Percentiles rank a stretch among this genome's conserved stretches.
Evolutionary conservation across 2,888 invertebrate genomes (phyloP).

Genomic region (Eristalis intricaria): DNA sequence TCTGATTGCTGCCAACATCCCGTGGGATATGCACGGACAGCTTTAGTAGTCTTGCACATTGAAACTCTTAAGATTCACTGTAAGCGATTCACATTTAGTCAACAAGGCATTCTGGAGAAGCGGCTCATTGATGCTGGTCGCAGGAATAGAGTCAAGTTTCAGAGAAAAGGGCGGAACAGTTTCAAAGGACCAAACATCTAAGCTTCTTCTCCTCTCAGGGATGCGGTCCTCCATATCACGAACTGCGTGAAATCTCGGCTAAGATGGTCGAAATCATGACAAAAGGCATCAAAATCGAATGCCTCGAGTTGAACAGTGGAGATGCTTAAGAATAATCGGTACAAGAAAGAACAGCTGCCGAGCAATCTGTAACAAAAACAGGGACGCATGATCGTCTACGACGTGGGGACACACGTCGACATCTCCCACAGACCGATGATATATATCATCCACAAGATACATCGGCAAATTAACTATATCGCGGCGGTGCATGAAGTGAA

Average conservation of each 20-base stretch:
- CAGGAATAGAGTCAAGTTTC: slow-evolving; percentile 89
- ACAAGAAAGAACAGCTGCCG: slow-evolving; percentile 92
- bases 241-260: slow-evolving; percentile 89
- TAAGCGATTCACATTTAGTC: slow-evolving; percentile 79
- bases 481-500: slow-evolving; percentile 89
- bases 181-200: slow-evolving; percentile 94
- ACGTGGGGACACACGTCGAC: slow-evolving; percentile 92
- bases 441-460: slow-evolving; percentile 86
- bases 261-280: slow-evolving; percentile 88
- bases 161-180: slow-evolving; percentile 90
- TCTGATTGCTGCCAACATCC: slow-evolving; percentile 87
- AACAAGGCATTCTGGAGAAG: slow-evolving; percentile 93
- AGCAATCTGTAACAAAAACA: slow-evolving; percentile 86
- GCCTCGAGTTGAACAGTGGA: slow-evolving; percentile 89
- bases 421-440: slow-evolving; percentile 97
- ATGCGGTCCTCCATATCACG: slow-evolving; percentile 89
- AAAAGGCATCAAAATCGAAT: slow-evolving; percentile 86
- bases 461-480: slow-evolving; percentile 89
- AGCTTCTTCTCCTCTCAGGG: slow-evolving; percentile 85
- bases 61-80: slow-evolving; percentile 82
- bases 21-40: slow-evolving; percentile 97
- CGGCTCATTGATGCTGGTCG: slow-evolving; percentile 94
- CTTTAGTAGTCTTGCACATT: slow-evolving; percentile 86
- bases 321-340: slow-evolving; percentile 93
- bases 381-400: slow-evolving; percentile 88